These are phyloP conservation scores for Pseudococcus viburni DNA, from an alignment of 2,888 invertebrate species.

Conservation along the genomic window DNA sequence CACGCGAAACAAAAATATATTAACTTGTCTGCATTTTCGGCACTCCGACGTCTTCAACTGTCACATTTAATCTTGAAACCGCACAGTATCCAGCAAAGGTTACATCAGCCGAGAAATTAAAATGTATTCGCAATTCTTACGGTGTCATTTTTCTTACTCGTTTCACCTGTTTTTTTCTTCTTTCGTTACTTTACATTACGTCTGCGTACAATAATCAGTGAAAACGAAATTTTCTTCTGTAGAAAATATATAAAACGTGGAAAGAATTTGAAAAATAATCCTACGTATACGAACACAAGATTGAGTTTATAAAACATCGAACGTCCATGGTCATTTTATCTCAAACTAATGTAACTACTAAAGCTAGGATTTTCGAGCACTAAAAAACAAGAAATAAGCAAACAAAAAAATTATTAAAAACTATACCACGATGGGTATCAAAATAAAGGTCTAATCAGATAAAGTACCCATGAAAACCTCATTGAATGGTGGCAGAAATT, in stretches of 20 bases:
- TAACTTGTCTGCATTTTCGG: conserved; percentile 43
- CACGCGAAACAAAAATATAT: conserved; percentile 46
- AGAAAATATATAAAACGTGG: neutral
- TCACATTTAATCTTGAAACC: conserved; percentile 33
- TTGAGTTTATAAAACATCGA: too few relatives aligned
- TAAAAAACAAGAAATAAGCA: too few relatives aligned
- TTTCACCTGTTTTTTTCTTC: neutral
- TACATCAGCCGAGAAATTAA: conserved; percentile 42
- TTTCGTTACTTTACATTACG: neutral
- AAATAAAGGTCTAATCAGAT: too few relatives aligned
- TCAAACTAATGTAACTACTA: too few relatives aligned
- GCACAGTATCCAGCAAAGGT: conserved; percentile 2
- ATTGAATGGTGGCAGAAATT: too few relatives aligned
- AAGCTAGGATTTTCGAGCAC: too few relatives aligned
- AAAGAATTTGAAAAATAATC: neutral
- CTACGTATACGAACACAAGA: neutral
- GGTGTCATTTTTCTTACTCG: conserved; percentile 23
- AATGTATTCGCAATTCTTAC: conserved; percentile 34
- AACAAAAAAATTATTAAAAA: too few relatives aligned
- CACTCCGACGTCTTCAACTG: neutral
- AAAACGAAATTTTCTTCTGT: neutral
- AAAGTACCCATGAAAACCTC: too few relatives aligned
- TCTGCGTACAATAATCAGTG: neutral
- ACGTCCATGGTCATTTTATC: too few relatives aligned
- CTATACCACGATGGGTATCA: too few relatives aligned